Conservation (phyloP, 1,140 invertebrate species). For the Formica selysi region DNA sequence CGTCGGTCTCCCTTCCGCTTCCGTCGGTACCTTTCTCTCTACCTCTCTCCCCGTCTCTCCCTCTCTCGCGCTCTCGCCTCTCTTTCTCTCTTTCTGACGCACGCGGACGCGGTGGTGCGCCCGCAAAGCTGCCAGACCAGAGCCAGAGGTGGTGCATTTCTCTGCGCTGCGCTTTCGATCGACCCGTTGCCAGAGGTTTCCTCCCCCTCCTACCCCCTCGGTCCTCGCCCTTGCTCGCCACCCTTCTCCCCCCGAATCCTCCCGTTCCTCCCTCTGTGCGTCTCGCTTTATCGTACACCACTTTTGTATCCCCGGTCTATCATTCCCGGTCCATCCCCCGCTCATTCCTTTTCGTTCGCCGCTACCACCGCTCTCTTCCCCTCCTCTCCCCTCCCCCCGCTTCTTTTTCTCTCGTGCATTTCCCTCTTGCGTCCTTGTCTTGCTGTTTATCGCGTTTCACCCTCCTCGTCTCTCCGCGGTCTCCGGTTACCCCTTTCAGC, state of each 20-base stretch:
- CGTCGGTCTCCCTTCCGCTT: slow-evolving; percentile 56
- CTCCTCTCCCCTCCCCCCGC: background rate
- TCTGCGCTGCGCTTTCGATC: slow-evolving; percentile 86
- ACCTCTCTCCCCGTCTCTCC: slow-evolving; percentile 45
- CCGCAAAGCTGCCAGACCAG: slow-evolving; percentile 81
- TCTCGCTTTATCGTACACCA: slow-evolving; percentile 61
- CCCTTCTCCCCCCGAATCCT: slow-evolving; percentile 64
- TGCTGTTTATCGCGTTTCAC: slow-evolving; percentile 15
- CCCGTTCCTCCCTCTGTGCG: slow-evolving; percentile 73
- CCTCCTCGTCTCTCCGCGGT: slow-evolving; percentile 38
- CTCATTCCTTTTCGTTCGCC: slow-evolving; percentile 19
- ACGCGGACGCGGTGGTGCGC: slow-evolving; percentile 74
- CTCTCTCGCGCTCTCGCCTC: slow-evolving; percentile 25
- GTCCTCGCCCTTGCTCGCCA: slow-evolving; percentile 41
- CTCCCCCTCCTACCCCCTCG: slow-evolving; percentile 39
- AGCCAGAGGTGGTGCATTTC: slow-evolving; percentile 84
- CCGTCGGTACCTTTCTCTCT: slow-evolving; percentile 52
- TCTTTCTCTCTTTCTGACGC: slow-evolving; percentile 59
- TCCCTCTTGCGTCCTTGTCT: slow-evolving; percentile 67
- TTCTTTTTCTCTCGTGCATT: slow-evolving; percentile 68
- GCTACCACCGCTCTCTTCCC: background rate
- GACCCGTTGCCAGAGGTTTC: slow-evolving; percentile 81
- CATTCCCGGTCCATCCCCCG: slow-evolving; percentile 67
- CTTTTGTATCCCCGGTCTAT: slow-evolving; percentile 61
- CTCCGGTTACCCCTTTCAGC: slow-evolving; percentile 66